phyloP scores from a whole-genome alignment of 2,888 invertebrate species.

The Mactromeris polynyma region DNA sequence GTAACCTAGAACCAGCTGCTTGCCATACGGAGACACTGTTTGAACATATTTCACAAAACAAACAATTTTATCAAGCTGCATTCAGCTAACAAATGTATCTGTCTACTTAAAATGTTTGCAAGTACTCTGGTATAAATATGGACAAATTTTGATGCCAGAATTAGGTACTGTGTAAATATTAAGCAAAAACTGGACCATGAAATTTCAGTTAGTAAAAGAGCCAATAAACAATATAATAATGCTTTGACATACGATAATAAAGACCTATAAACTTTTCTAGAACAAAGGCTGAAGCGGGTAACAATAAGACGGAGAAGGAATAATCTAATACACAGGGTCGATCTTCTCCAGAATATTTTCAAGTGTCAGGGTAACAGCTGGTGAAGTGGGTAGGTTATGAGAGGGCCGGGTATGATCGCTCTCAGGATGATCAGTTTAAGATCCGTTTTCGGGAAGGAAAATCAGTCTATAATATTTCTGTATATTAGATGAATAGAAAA shows the following conservation, averaged over 20 bases:
- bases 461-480: too few relatives aligned
- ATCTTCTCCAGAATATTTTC: too few relatives aligned
- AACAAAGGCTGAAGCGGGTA: not conserved
- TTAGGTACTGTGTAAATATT: not conserved
- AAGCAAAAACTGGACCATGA: not conserved
- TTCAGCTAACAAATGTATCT: not conserved
- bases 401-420: too few relatives aligned
- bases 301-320: too few relatives aligned
- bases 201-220: not conserved
- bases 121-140: not conserved
- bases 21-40: not conserved
- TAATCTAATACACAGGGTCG: too few relatives aligned
- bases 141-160: not conserved
- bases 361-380: too few relatives aligned
- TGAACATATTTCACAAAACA: slow-evolving; percentile 5
- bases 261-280: not conserved
- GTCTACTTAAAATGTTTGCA: not conserved
- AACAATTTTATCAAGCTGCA: not conserved
- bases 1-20: not conserved
- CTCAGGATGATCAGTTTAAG: too few relatives aligned
- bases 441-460: too few relatives aligned
- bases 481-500: too few relatives aligned
- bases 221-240: not conserved
- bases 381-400: too few relatives aligned
- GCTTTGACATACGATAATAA: not conserved